Base-by-base conservation (phyloP, 1,140 invertebrate genomes). In the Gryon sp. region DNA sequence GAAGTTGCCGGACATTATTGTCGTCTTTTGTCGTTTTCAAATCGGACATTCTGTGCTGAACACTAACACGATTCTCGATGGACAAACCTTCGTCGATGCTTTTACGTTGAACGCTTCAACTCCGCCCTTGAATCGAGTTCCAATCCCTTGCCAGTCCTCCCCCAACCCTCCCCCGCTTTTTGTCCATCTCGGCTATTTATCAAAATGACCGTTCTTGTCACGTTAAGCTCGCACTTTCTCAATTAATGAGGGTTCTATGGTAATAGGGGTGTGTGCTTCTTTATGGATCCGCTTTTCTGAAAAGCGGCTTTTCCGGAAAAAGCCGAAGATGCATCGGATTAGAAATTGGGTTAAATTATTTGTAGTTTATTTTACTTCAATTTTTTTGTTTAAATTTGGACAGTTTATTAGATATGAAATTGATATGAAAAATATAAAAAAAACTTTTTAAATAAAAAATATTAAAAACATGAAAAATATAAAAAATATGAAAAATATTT, bases 1-100 rank as follows among this genome's bases (percentile, higher is more conserved):
- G 83, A 84, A 84, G 81, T 26, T 50, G 46, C 14, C 52, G 68
- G 41, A 83, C 80, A 83, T 83, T 82, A 72, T 69, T 50, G 26
- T 28, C 60, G 57, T 55, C 55, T 60, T 83, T 84, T 83, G 81
- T 84, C 65, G 50, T 55, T 11, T 32, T 75, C 60, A 72, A 76
- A 80, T 48, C 70, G 62, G 62, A 79, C 62, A 77, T 32, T n/a
- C n/a, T n/a, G 20, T 26, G 34, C 48, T 28, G 80, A 70, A 76
- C 80, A 65, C 82, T 80, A 81, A 83, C 80, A 76, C 30, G 75
- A 80, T 76, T 53, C 46, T 45, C 11, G 46, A 16, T 16, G 30
- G 38, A 69, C 14, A 55, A 52, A 57, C 63, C 38, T 43, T 63
- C 26, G 22, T 28, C 26, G 40, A 50, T 43, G 20, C 62, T 34